Conservation (phyloP, 2,888 invertebrate genomes). For the Lepidocyrtoides sp. region DNA sequence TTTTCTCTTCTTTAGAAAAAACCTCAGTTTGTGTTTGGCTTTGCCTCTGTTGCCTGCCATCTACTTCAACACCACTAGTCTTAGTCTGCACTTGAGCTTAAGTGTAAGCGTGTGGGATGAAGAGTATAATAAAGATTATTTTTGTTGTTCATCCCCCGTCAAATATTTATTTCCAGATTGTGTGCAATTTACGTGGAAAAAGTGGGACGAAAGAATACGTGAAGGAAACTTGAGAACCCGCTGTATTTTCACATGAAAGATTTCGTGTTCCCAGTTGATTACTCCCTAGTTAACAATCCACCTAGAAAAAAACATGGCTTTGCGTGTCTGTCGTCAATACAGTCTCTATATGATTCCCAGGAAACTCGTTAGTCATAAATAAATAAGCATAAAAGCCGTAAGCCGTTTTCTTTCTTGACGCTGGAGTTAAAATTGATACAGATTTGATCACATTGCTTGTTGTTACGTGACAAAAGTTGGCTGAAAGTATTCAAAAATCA, state of each 20-base stretch:
- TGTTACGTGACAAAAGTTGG: background rate
- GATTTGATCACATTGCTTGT: constrained; percentile 20
- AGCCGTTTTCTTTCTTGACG: background rate
- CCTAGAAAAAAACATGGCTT: background rate
- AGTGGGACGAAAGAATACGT: background rate
- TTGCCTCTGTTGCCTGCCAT: background rate
- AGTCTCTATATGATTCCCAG: constrained; percentile 16
- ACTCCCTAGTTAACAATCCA: constrained; percentile 37
- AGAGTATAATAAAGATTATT: constrained; percentile 32
- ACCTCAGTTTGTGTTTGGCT: background rate
- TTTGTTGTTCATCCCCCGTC: background rate
- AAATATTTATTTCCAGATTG: constrained; percentile 45
- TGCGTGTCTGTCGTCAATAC: constrained; percentile 6
- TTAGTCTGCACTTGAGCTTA: background rate
- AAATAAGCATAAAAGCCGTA: background rate
- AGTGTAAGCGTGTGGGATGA: constrained; percentile 17
- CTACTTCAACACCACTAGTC: background rate
- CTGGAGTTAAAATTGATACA: constrained; percentile 16
- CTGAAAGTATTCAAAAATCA: background rate
- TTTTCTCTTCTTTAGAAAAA: background rate
- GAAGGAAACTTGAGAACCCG: background rate
- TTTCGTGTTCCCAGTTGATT: constrained; percentile 30
- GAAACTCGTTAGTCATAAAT: constrained; percentile 42
- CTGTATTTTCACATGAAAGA: background rate
- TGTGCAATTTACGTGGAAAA: background rate